Conservation (phyloP, 2,888 invertebrate species). For the Cheilosia scutellata region DNA sequence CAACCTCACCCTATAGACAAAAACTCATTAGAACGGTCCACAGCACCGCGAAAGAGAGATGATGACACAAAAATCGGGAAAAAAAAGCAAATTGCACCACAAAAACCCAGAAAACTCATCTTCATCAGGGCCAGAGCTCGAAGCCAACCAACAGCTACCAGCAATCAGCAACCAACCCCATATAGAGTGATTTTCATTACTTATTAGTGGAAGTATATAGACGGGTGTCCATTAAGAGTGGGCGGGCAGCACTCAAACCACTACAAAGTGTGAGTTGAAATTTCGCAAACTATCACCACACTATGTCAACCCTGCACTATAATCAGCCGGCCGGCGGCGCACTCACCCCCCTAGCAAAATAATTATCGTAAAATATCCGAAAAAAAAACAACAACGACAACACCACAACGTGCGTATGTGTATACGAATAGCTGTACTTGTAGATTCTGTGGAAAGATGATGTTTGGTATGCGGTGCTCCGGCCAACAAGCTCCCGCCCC, state of each 20-base stretch:
- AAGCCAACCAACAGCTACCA: conserved; percentile 18
- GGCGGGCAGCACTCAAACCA: neutral
- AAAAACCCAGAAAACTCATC: conserved; percentile 30
- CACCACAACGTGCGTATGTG: conserved; percentile 14
- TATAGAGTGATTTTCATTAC: conserved; percentile 64
- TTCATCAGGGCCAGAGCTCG: conserved; percentile 14
- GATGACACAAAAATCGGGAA: neutral
- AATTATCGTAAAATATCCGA: conserved; percentile 68
- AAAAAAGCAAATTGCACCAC: conserved; percentile 10
- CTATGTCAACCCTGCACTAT: conserved; percentile 37
- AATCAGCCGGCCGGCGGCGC: neutral
- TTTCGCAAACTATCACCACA: conserved; percentile 52
- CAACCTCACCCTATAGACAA: conserved; percentile 22
- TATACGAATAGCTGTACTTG: conserved; percentile 31
- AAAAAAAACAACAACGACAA: conserved; percentile 36
- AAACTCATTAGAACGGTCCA: conserved; percentile 36
- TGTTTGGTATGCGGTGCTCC: conserved; percentile 63
- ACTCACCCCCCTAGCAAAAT: conserved; percentile 44
- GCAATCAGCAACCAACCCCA: conserved; percentile 55
- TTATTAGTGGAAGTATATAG: conserved; percentile 44
- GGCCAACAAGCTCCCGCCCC: neutral
- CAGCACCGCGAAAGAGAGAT: neutral
- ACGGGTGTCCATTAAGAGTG: conserved; percentile 15
- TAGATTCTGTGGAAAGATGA: conserved; percentile 44
- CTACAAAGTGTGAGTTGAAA: conserved; percentile 28